phyloP scores from a whole-genome alignment of 2,113 vertebrate genomes.

The Lamprotornis superbus region DNA sequence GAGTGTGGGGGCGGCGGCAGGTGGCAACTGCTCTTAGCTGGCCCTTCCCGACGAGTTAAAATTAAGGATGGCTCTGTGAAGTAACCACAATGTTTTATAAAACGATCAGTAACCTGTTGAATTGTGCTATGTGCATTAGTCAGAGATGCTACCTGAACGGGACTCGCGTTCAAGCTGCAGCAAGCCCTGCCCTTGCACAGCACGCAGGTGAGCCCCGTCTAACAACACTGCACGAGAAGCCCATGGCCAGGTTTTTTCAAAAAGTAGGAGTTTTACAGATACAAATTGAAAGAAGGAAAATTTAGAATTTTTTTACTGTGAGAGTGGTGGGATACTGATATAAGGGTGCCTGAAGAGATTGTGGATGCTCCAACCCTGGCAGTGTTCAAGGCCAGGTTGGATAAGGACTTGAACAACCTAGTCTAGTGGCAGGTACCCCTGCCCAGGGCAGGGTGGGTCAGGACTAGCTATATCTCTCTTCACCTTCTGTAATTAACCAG shows the following conservation, averaged over 20 bases:
- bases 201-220: neutral
- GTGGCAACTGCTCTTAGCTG: fast-evolving
- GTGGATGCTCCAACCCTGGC: neutral
- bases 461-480: neutral
- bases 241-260: fast-evolving
- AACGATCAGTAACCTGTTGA: neutral
- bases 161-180: neutral
- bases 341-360: no score
- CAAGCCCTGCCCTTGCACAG: neutral
- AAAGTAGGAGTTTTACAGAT: neutral
- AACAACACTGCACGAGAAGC: no score
- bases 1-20: neutral
- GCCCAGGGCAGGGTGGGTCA: no score
- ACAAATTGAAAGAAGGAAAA: neutral
- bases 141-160: neutral
- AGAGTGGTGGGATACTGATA: neutral
- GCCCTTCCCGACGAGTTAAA: neutral
- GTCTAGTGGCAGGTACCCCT: neutral
- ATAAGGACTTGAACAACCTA: neutral
- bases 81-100: no score
- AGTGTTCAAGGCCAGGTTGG: neutral
- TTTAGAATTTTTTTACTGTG: no score
- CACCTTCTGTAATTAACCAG: neutral
- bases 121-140: no score
- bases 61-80: neutral